Conservation (phyloP, 2,888 invertebrate genomes). For the Pristionchus exspectatus region DNA sequence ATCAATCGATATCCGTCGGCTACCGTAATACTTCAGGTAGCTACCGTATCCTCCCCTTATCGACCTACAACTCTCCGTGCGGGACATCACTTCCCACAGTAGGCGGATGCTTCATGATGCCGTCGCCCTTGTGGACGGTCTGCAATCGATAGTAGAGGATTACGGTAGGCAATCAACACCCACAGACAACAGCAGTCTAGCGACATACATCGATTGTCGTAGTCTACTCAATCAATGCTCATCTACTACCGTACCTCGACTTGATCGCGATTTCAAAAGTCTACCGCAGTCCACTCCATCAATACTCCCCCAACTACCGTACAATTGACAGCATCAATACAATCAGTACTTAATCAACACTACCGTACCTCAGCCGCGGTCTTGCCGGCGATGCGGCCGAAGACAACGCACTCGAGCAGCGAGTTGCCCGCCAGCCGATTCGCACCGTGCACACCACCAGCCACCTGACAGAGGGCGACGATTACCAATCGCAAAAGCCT, state of each 20-base stretch:
- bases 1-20: neutral
- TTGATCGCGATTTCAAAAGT: neutral
- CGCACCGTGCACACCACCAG: constrained; percentile 77
- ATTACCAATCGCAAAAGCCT: neutral
- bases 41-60: constrained; percentile 1
- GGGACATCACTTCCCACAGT: neutral
- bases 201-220: too few species aligned
- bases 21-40: neutral
- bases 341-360: neutral
- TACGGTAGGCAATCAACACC: neutral
- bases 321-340: neutral
- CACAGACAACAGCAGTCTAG: too few species aligned
- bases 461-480: constrained; percentile 31
- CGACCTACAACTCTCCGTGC: constrained; percentile 17
- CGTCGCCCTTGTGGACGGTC: constrained; percentile 48
- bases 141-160: neutral
- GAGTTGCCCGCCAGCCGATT: constrained; percentile 79
- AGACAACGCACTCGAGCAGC: constrained; percentile 78
- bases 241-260: neutral
- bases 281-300: neutral
- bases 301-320: constrained; percentile 1
- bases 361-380: constrained; percentile 66
- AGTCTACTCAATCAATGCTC: neutral
- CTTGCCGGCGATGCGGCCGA: constrained; percentile 77
- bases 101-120: constrained; percentile 41